Conservation (phyloP, 2,888 invertebrate genomes). For the Dasysyrphus tricinctus region DNA sequence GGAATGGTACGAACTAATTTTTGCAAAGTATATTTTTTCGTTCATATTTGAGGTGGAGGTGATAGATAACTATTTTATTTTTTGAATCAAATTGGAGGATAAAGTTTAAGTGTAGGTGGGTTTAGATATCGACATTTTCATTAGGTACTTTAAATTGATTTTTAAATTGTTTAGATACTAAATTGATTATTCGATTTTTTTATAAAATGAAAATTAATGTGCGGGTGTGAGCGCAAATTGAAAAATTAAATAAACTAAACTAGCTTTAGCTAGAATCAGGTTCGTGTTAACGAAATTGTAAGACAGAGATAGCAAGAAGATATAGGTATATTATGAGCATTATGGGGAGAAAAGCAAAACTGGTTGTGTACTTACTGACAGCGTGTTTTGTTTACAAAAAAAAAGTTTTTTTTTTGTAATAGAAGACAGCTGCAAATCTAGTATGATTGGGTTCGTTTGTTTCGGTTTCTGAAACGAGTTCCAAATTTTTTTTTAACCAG, state of each 20-base stretch:
- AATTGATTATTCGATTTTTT: neutral
- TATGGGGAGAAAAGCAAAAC: neutral
- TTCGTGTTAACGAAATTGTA: slow-evolving; percentile 15
- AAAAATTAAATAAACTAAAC: slow-evolving; percentile 4
- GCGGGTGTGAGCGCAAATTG: slow-evolving; percentile 21
- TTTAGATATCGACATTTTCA: slow-evolving; percentile 26
- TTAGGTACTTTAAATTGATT: slow-evolving; percentile 1
- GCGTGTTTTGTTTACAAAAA: slow-evolving; percentile 59
- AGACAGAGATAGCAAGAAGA: slow-evolving; percentile 24
- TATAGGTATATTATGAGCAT: too few relatives aligned
- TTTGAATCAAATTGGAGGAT: neutral
- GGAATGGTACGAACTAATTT: slow-evolving; percentile 1
- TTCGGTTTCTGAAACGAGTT: neutral
- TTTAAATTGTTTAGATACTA: neutral
- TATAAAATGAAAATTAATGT: slow-evolving; percentile 11
- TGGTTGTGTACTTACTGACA: neutral
- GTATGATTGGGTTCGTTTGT: slow-evolving; percentile 15
- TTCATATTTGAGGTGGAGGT: too few relatives aligned
- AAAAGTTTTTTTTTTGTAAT: slow-evolving; percentile 32
- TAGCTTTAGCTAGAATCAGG: neutral
- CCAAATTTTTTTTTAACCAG: neutral
- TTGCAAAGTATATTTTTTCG: slow-evolving; percentile 31
- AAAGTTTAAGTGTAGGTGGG: neutral
- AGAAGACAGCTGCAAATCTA: slow-evolving; percentile 13
- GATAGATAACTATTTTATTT: neutral